phyloP scores from a whole-genome alignment of 2,888 invertebrate species.

The Amphipyra tragopoginis region DNA sequence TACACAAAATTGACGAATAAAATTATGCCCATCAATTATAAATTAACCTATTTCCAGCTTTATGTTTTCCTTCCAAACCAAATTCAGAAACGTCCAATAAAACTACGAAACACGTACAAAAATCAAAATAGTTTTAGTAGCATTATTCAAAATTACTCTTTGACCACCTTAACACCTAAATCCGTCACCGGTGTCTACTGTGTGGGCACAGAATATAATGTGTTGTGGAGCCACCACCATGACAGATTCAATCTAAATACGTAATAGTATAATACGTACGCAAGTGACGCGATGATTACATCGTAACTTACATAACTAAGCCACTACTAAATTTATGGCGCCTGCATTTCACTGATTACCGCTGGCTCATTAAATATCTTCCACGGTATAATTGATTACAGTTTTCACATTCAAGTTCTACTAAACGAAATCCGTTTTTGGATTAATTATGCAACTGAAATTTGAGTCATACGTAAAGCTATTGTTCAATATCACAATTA shows the following conservation, averaged over 20 bases:
- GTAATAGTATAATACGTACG: constrained; percentile 26
- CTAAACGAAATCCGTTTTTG: constrained; percentile 22
- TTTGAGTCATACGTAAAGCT: constrained; percentile 49
- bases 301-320: constrained; percentile 46
- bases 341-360: constrained; percentile 40
- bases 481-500: constrained; percentile 52
- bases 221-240: constrained; percentile 50
- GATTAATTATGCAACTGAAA: constrained; percentile 43
- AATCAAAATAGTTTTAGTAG: constrained; percentile 33
- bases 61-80: constrained; percentile 27
- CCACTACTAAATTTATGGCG: constrained; percentile 45
- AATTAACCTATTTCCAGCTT: constrained; percentile 15
- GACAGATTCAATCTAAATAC: constrained; percentile 43
- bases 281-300: constrained; percentile 38
- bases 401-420: constrained; percentile 16
- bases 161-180: constrained; percentile 34
- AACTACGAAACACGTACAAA: constrained; percentile 35
- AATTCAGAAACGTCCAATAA: constrained; percentile 31
- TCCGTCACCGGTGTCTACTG: constrained; percentile 44
- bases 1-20: constrained; percentile 22
- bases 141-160: constrained; percentile 18
- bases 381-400: constrained; percentile 33
- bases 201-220: constrained; percentile 25
- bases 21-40: background rate
- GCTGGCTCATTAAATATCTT: constrained; percentile 19